Evolutionary conservation across 2,797 vertebrate genomes (phyloP), one percentile per base, ranked within the genome.

Genomic region (Darevskia nairensis): DNA sequence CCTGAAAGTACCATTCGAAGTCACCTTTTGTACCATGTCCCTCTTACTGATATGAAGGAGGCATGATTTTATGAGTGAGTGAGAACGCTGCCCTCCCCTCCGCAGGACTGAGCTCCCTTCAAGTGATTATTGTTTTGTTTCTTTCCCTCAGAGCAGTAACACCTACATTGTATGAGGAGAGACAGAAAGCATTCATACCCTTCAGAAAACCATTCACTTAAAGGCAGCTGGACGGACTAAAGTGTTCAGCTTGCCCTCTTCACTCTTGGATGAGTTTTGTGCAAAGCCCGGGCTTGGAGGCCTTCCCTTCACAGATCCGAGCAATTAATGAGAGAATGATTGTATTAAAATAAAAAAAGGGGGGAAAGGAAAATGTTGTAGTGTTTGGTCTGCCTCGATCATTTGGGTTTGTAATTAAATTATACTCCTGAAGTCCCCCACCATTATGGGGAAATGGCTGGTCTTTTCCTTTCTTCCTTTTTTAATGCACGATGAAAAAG

Each of bases 221-320:
- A 79, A 94, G 96, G 96, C 97, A 97, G 96, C 96, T 97, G 97
- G 95, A 96, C 95, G 90, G 94, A 94, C 95, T 95, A 93, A 87
- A 96, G 94, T 74, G 93, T 64, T 96, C 89, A 6, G 61, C 92
- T 95, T 91, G 94, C 96, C 95, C 96, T 97, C 95, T 97, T 97
- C 96, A 96, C 97, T 97, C 96, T 96, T 93, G 95, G 95, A 93
- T 93, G 94, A 96, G 96, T 97, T 97, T 96, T 96, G 95, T 96
- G 94, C 96, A 95, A 95, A 96, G 93, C 95, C 82, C 0, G 0
- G 86, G n/a, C 84, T 89, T 69, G 79, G 86, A 95, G 89, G 88
- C 93, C 92, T 93, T 91, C 75, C 89, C 91, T 92, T 80, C 50
- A 81, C 91, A 89, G 93, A 91, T 80, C 94, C 84, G 79, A 93